Base-by-base conservation (phyloP, 2,797 vertebrate species). In the Sebastes cheni region DNA sequence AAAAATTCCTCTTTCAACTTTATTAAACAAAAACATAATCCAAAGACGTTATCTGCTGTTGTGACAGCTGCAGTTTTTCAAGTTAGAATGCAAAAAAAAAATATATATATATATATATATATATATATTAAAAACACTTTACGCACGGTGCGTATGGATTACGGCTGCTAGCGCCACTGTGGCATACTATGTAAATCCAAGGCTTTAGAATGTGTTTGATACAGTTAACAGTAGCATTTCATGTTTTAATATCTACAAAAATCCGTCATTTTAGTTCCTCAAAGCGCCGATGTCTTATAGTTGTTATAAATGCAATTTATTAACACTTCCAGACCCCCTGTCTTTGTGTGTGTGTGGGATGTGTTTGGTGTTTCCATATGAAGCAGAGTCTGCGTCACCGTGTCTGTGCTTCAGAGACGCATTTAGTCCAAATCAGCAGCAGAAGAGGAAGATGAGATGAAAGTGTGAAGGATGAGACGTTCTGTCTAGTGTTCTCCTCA, bases 371-470 rank as follows among this genome's bases (percentile, higher is more conserved):
- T 58, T 23, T 58, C 55, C 13, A 23, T 58, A 23, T 25, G 55
- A 60, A 16, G 20, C 58, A 60, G 58, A 30, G 8, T 18, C 16
- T 20, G 27, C 58, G 2, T 20, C 58, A 60, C 58, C 10, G 27
- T 20, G 16, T 61, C 29, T 61, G 59, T 61, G 59, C 16, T 61
- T 61, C 59, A 61, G 59, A 61, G n/a, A 69, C 22, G 18, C 16
- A 64, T 69, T 64, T 42, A 67, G 58, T 75, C 46, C 2, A 9
- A 6, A 20, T 69, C 66, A 20, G 56, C 64, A 73, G 58, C n/a
- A 32, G 6, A 46, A 25, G 58, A 55, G 39, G n/a, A 29, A 42
- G 64, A 22, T 64, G 61, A 46, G 39, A 25, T 42, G 23, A 42
- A 30, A 52, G 46, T 64, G 20, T 46, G 23, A 60, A 29, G 34